Evolutionary conservation across 2,888 invertebrate species (phyloP).

Genomic region (Chesias legatella): DNA sequence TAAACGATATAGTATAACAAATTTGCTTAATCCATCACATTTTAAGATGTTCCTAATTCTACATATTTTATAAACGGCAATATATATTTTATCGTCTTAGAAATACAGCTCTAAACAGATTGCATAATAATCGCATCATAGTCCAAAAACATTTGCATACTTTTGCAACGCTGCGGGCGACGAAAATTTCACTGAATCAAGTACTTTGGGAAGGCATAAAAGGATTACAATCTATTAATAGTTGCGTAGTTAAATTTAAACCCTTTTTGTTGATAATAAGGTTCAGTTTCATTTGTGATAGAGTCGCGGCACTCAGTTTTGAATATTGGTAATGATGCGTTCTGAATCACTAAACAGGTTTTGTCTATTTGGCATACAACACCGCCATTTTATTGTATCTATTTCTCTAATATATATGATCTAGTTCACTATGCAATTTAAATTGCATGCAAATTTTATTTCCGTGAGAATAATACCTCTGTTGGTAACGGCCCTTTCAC

Average conservation of each 20-base stretch:
- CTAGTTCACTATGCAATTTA: slow-evolving; percentile 34
- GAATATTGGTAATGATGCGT: slow-evolving; percentile 59
- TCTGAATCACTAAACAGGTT: slow-evolving; percentile 72
- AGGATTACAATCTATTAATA: slow-evolving; percentile 29
- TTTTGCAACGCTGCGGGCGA: slow-evolving; percentile 53
- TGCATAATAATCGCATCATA: slow-evolving; percentile 31
- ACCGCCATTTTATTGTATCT: slow-evolving; percentile 47
- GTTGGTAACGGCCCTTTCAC: neutral
- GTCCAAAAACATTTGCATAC: slow-evolving; percentile 56
- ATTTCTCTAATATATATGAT: slow-evolving; percentile 54
- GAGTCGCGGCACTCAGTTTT: slow-evolving; percentile 10
- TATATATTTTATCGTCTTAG: slow-evolving; percentile 14
- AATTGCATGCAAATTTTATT: slow-evolving; percentile 46
- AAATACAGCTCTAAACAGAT: slow-evolving; percentile 19
- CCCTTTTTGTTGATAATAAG: slow-evolving; percentile 25
- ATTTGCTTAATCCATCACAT: slow-evolving; percentile 62
- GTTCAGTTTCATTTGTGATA: slow-evolving; percentile 5
- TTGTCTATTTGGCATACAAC: slow-evolving; percentile 68
- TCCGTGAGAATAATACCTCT: slow-evolving; percentile 54
- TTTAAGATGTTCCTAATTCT: slow-evolving; percentile 9
- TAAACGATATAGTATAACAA: slow-evolving; percentile 35
- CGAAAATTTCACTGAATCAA: slow-evolving; percentile 40
- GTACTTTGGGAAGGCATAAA: slow-evolving; percentile 33
- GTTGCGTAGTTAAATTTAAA: slow-evolving; percentile 14
- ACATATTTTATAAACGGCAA: slow-evolving; percentile 11